Evolutionary conservation across 2,888 invertebrate species (phyloP).

Genomic region (Oscheius sp.): DNA sequence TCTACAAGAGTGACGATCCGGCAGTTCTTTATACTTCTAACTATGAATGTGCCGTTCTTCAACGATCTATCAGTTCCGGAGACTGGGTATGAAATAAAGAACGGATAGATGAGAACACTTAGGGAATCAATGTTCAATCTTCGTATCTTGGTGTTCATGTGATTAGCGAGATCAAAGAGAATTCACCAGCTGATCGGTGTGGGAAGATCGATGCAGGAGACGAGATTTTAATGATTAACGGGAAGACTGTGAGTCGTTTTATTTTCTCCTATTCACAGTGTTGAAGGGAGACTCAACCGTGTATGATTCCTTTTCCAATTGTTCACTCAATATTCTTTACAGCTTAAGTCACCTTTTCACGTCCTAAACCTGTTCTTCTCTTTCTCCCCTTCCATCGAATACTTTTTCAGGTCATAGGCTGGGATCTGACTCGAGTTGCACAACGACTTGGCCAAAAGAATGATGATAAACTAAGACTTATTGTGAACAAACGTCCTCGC

Average conservation of each 20-base stretch:
- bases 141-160: conserved; percentile 82
- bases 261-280: not conserved
- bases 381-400: not conserved
- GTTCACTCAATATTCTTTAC: not conserved
- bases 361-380: too few relatives aligned
- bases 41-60: conserved; percentile 86
- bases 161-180: conserved; percentile 86
- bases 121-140: conserved; percentile 88
- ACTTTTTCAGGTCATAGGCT: conserved; percentile 48
- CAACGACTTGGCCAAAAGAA: conserved; percentile 40
- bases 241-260: conserved; percentile 73
- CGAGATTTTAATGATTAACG: conserved; percentile 89
- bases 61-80: conserved; percentile 35
- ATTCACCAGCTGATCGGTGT: conserved; percentile 89
- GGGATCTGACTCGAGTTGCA: conserved; percentile 57
- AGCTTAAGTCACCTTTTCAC: too few relatives aligned
- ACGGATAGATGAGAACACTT: too few relatives aligned
- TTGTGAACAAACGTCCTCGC: conserved; percentile 78
- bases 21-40: conserved; percentile 89
- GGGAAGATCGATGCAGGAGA: conserved; percentile 93
- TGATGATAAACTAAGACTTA: conserved; percentile 79
- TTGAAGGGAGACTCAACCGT: too few relatives aligned
- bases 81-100: conserved; percentile 61
- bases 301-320: not conserved
- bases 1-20: conserved; percentile 84